Evolutionary conservation across 2,797 vertebrate genomes (phyloP), one percentile per base, ranked within the genome.

Genomic region (Antennarius maculatus): DNA sequence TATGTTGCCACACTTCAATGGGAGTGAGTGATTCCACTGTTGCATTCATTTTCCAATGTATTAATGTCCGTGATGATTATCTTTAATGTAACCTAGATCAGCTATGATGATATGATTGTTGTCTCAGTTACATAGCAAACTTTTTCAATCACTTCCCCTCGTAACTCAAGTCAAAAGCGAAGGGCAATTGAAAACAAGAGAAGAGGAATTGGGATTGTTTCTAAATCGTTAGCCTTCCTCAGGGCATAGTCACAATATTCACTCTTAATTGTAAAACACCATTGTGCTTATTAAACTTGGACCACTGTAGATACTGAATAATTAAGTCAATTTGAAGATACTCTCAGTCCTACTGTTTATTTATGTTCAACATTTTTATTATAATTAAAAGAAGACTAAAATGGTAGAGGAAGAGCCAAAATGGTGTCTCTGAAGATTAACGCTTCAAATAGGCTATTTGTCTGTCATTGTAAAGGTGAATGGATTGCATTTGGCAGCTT

Each of bases 401-500:
- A 34, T 7, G 14, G 27, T 1, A 5, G 14, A 7, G 4, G 10
- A 28, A 43, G 46, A 17, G n/a, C 7, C 4, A 17, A 42, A 34
- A 28, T 43, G 1, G 10, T 48, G 13, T 11, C 46, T 27, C 14
- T 46, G 5, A 16, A 28, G 3, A 54, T 70, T 43, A 43, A 57
- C 28, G 10, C 57, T 52, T 16, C 17, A 55, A 37, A 12, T 15
- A 12, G 42, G 29, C 42, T 42, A 16, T 39, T 58, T 46, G 10
- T 58, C 49, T 16, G 29, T 29, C 39, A 28, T 45, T 50, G 28
- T 39, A 68, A 57, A 53, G 12, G 29, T 31, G 28, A 49, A 61
- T 56, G 5, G 3, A 67, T 57, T 48, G 29, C 34, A 47, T 14
- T n/a, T 51, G 27, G 17, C 41, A 50, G 28, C 23, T 71, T 71